These are phyloP conservation scores for Pollicipes pollicipes DNA, from an alignment of 1,140 invertebrate genomes.

Conservation along the genomic window DNA sequence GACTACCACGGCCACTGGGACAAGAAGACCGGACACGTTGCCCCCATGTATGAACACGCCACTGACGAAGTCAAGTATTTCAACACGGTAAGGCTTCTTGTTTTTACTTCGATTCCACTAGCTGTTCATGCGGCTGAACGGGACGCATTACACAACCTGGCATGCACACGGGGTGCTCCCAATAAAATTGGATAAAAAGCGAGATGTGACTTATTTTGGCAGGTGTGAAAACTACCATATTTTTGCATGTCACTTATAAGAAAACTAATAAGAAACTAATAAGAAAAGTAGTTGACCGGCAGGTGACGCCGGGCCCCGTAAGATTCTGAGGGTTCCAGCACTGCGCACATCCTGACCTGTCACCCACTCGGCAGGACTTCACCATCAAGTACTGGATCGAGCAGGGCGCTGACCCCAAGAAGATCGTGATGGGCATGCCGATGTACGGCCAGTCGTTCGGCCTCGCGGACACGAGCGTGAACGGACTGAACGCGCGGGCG, in stretches of 20 bases:
- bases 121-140: no score
- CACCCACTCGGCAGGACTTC: constrained; percentile 45
- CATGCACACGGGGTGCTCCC: no score
- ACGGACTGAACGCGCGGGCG: constrained; percentile 37
- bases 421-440: constrained; percentile 44
- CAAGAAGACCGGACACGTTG: constrained; percentile 62
- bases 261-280: no score
- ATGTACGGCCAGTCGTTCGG: constrained; percentile 45
- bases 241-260: no score
- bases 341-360: no score
- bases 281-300: not conserved
- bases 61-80: constrained; percentile 42
- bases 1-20: constrained; percentile 74
- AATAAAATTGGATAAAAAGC: no score
- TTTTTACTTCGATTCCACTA: no score
- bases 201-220: no score
- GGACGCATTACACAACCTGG: no score
- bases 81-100: constrained; percentile 30
- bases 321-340: no score
- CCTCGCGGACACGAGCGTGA: constrained; percentile 29
- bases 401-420: constrained; percentile 37
- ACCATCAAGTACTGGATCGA: constrained; percentile 40
- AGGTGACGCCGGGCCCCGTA: no score
- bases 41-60: constrained; percentile 58
- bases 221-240: no score